Evolutionary conservation across 2,888 invertebrate genomes (phyloP).

Genomic region (Teleiodes luculella): DNA sequence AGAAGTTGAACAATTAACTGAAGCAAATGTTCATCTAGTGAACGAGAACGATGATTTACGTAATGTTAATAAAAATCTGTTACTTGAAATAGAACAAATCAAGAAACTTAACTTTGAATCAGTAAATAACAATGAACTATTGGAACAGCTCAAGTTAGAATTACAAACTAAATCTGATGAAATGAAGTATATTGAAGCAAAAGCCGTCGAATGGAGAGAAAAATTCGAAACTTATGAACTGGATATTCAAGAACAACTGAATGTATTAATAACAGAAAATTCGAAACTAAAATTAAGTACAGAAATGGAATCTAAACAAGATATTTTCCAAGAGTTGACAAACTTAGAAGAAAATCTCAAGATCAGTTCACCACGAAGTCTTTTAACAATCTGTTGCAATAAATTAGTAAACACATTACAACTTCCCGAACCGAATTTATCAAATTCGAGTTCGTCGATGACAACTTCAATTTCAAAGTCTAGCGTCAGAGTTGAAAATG

Average conservation of each 20-base stretch:
- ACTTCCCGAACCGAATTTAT: constrained; percentile 35
- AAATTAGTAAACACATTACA: constrained; percentile 48
- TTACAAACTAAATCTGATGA: constrained; percentile 44
- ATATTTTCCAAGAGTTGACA: not conserved
- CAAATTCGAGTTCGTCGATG: constrained; percentile 4
- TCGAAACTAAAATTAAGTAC: constrained; percentile 35
- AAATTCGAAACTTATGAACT: constrained; percentile 40
- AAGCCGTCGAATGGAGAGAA: constrained; percentile 43
- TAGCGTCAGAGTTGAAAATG: constrained; percentile 29
- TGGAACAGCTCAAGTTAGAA: constrained; percentile 43
- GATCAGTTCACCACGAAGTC: constrained; percentile 46
- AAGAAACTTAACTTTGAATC: constrained; percentile 38
- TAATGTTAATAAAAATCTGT: constrained; percentile 31
- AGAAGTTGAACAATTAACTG: constrained; percentile 37
- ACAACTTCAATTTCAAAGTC: constrained; percentile 31
- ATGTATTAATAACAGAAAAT: constrained; percentile 45
- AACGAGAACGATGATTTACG: constrained; percentile 34
- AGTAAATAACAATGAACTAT: constrained; percentile 32
- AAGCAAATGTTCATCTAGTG: constrained; percentile 36
- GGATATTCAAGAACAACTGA: constrained; percentile 43
- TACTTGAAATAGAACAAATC: constrained; percentile 32
- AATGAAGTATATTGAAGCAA: constrained; percentile 43
- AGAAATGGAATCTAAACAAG: not conserved
- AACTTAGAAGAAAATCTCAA: constrained; percentile 18
- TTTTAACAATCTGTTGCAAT: constrained; percentile 57